Conservation (phyloP, 2,113 vertebrate species). For the Piaya cayana region DNA sequence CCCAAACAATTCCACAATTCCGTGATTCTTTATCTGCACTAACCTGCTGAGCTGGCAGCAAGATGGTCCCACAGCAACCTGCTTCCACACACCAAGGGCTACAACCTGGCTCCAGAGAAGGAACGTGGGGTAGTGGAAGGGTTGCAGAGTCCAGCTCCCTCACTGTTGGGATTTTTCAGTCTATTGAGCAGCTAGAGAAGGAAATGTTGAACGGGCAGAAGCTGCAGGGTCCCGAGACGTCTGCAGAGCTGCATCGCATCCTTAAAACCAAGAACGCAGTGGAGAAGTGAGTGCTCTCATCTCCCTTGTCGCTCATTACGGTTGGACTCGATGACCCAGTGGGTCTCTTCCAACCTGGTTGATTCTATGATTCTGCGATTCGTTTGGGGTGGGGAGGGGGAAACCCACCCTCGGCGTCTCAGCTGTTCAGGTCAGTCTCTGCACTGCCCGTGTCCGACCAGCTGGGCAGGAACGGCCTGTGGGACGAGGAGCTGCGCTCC, state of each 20-base stretch:
- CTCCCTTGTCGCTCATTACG: too few species aligned
- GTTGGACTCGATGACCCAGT: too few species aligned
- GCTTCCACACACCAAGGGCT: accelerated
- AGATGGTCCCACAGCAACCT: background rate
- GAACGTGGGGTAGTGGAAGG: accelerated
- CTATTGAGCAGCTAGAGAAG: slow-evolving; percentile 92
- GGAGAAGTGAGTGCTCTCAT: slow-evolving; percentile 84
- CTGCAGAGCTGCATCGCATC: slow-evolving; percentile 87
- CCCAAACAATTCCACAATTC: too few species aligned
- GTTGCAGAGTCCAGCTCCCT: background rate
- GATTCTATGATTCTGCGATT: too few species aligned
- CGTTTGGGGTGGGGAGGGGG: background rate
- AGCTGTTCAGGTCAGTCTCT: background rate
- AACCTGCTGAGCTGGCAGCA: background rate
- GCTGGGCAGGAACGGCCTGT: background rate
- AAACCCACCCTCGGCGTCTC: background rate
- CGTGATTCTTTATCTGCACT: too few species aligned
- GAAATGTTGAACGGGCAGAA: slow-evolving; percentile 98
- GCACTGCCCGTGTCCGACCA: background rate
- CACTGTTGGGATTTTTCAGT: slow-evolving; percentile 69
- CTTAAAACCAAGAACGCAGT: slow-evolving; percentile 85
- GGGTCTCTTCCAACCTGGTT: too few species aligned
- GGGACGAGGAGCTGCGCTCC: background rate
- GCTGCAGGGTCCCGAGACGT: slow-evolving; percentile 94
- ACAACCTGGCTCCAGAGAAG: background rate